phyloP scores from a whole-genome alignment of 2,797 vertebrate species.

The Dallia pectoralis region DNA sequence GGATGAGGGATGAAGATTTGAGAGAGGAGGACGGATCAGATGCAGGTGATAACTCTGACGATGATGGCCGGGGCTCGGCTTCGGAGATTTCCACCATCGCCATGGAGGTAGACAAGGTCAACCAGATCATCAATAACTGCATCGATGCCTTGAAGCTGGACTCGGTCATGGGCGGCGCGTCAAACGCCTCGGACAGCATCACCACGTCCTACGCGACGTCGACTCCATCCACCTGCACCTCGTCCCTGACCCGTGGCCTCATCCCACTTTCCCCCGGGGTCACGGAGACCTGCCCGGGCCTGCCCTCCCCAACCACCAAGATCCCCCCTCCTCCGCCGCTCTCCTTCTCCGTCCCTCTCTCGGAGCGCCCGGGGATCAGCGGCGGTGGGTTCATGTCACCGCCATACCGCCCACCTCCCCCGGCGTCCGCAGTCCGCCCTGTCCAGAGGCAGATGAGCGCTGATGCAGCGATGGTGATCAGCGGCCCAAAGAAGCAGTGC shows the following conservation, averaged over 20 bases:
- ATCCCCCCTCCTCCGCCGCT: conserved; percentile 75
- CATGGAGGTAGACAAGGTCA: conserved; percentile 99
- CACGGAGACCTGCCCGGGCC: conserved; percentile 63
- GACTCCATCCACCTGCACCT: conserved; percentile 69
- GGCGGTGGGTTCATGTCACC: conserved; percentile 86
- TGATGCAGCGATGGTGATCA: conserved; percentile 85
- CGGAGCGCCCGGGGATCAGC: conserved; percentile 86
- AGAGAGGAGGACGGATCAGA: conserved; percentile 77
- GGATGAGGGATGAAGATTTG: conserved; percentile 66
- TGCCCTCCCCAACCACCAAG: conserved; percentile 64
- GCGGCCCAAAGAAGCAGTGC: conserved; percentile 88
- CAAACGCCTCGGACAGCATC: conserved; percentile 54
- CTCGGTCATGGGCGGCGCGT: conserved; percentile 84
- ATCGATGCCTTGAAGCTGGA: conserved; percentile 97
- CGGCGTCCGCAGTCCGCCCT: conserved; percentile 81
- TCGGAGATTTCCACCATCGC: conserved; percentile 99
- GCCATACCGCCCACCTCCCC: conserved; percentile 87
- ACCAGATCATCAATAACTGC: conserved; percentile 99
- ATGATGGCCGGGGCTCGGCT: conserved; percentile 91
- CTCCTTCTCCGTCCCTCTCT: conserved; percentile 70
- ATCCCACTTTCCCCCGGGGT: conserved; percentile 72
- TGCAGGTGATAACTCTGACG: conserved; percentile 85
- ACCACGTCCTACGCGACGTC: conserved; percentile 69
- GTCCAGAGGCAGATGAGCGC: conserved; percentile 96
- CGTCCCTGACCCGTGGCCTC: conserved; percentile 73